These are phyloP conservation scores for Labeo rohita DNA, from an alignment of 2,113 vertebrate genomes.

Conservation along the genomic window DNA sequence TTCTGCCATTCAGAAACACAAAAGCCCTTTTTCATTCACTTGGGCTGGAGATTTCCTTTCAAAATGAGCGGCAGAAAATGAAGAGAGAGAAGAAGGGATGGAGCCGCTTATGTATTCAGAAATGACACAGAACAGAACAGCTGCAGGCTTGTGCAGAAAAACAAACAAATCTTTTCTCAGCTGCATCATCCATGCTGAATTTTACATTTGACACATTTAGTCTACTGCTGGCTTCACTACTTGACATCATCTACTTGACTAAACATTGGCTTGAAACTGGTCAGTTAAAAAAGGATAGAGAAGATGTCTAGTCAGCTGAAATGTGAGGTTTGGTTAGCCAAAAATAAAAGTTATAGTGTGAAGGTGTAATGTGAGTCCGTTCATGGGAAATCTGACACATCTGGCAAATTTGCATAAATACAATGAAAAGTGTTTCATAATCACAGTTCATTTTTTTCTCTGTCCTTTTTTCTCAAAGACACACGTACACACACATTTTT, in stretches of 20 bases:
- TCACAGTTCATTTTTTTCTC: neutral
- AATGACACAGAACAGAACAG: neutral
- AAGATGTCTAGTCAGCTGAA: neutral
- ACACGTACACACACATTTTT: neutral
- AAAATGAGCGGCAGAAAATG: conserved; percentile 7
- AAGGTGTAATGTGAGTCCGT: neutral
- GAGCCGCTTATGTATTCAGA: neutral
- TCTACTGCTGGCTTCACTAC: neutral
- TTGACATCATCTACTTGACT: neutral
- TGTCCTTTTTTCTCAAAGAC: neutral
- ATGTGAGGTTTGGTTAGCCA: neutral
- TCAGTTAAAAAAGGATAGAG: neutral
- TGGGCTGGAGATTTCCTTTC: neutral
- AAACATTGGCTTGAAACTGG: neutral
- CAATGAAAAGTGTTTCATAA: neutral
- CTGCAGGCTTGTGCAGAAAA: neutral
- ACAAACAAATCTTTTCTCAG: neutral
- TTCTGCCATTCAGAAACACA: conserved; percentile 9
- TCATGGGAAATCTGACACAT: neutral
- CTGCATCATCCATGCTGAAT: neutral
- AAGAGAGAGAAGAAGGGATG: neutral
- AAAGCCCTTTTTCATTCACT: conserved; percentile 10
- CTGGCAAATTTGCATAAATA: neutral
- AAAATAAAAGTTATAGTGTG: neutral
- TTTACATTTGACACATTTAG: neutral